These are phyloP conservation scores for Pholis gunnellus DNA, from an alignment of 2,113 vertebrate species.

Conservation along the genomic window DNA sequence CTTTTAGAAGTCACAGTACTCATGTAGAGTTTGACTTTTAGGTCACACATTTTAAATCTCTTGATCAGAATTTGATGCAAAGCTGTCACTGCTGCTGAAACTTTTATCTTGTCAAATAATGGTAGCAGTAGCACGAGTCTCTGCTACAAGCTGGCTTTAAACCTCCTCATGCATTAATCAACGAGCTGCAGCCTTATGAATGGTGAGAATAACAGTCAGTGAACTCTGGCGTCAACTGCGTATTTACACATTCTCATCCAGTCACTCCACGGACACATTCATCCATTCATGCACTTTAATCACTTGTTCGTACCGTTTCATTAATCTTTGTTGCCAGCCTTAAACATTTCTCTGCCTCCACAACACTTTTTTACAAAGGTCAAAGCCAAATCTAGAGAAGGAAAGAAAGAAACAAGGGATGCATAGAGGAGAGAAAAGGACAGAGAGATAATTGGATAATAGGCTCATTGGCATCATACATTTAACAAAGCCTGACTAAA, in stretches of 20 bases:
- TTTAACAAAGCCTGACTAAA: conserved; percentile 24
- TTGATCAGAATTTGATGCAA: background rate
- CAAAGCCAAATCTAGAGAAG: conserved; percentile 35
- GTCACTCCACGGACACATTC: background rate
- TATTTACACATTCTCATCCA: background rate
- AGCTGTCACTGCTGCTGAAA: conserved; percentile 6
- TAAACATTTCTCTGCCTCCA: background rate
- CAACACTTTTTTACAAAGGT: conserved; percentile 35
- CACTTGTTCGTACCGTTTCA: background rate
- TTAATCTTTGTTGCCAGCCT: background rate
- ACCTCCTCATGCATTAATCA: conserved; percentile 9
- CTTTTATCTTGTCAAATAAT: conserved; percentile 1
- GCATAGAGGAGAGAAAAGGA: background rate
- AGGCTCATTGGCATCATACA: conserved; percentile 36
- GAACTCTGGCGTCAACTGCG: background rate
- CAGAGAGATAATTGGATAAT: conserved; percentile 12
- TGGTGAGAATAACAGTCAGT: background rate
- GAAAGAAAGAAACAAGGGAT: conserved; percentile 2
- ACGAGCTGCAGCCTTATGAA: background rate
- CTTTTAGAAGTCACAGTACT: background rate
- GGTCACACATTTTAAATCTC: background rate
- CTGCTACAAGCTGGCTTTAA: background rate
- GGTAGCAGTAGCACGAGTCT: background rate
- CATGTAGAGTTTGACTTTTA: background rate
- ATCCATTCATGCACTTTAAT: background rate